Percentiles rank a stretch among this genome's conserved stretches.
Evolutionary conservation across 2,888 invertebrate species (phyloP).

Genomic region (Drosophila vallismaia): DNA sequence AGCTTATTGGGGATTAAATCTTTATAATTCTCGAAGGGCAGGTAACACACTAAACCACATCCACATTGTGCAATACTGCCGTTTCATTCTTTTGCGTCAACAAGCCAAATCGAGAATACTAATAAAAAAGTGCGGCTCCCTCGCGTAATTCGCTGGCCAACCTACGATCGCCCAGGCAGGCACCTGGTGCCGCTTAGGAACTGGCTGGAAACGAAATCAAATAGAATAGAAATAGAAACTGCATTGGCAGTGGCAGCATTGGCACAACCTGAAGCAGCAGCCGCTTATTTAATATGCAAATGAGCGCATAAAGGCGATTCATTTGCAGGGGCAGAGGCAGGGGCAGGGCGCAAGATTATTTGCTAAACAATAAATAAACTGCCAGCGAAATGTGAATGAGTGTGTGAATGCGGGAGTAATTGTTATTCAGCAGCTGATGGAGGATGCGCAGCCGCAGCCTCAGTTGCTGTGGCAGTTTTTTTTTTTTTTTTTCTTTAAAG

Average conservation of each 20-base stretch:
- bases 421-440: conserved; percentile 65
- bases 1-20: background rate
- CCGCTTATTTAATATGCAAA: conserved; percentile 78
- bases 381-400: conserved; percentile 32
- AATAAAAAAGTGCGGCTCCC: conserved; percentile 47
- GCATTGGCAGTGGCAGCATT: conserved; percentile 50
- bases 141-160: conserved; percentile 63
- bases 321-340: too few species aligned
- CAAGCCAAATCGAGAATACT: conserved; percentile 66
- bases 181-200: conserved; percentile 61
- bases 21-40: conserved; percentile 15
- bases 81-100: conserved; percentile 67
- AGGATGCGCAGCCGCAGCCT: conserved; percentile 59
- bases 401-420: conserved; percentile 48
- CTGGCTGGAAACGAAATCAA: conserved; percentile 21
- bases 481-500: conserved; percentile 45
- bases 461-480: conserved; percentile 49
- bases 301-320: conserved; percentile 76
- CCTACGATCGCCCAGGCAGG: conserved; percentile 55
- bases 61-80: conserved; percentile 33
- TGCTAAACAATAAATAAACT: conserved; percentile 70
- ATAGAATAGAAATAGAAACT: conserved; percentile 9
- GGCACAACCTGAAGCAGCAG: conserved; percentile 34
- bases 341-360: conserved; percentile 59
- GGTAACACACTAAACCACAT: conserved; percentile 24